A percentile compares a stretch with the other conserved stretches of the same genome.
phyloP scores from a whole-genome alignment of 2,113 vertebrate genomes.

The Panurus biarmicus region DNA sequence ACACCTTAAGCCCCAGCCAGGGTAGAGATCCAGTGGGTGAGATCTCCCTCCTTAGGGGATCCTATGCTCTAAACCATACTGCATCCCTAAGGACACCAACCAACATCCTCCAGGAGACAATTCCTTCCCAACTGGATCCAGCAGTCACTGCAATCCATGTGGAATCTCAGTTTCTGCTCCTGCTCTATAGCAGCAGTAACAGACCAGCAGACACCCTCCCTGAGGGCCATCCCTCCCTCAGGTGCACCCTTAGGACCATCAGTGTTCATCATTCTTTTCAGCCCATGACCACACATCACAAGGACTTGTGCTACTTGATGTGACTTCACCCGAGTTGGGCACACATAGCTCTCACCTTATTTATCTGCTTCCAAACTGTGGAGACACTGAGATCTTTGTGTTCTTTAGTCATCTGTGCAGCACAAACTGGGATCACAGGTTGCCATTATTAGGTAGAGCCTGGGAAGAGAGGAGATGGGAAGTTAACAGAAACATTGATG shows the following conservation, averaged over 20 bases:
- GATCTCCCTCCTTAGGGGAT: background rate
- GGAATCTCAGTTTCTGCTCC: background rate
- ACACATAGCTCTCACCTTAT: background rate
- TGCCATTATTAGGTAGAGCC: background rate
- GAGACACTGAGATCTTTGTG: background rate
- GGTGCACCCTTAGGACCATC: background rate
- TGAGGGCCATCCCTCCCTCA: background rate
- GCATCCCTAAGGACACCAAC: background rate
- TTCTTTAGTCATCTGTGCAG: background rate
- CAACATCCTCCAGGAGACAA: background rate
- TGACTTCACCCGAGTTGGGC: background rate
- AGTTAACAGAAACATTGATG: background rate
- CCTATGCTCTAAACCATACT: accelerated
- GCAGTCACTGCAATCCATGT: background rate
- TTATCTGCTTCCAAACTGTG: background rate
- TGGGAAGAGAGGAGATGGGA: background rate
- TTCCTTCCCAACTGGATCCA: background rate
- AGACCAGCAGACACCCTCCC: background rate
- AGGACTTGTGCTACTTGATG: background rate
- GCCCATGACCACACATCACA: background rate
- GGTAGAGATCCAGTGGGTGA: background rate
- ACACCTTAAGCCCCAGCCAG: background rate
- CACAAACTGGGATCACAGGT: background rate
- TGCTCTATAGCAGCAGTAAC: accelerated
- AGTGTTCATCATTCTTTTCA: background rate